A percentile compares a stretch with the other conserved stretches of the same genome.
These are phyloP conservation scores for Labia minor DNA, from an alignment of 2,888 invertebrate species.

Conservation along the genomic window DNA sequence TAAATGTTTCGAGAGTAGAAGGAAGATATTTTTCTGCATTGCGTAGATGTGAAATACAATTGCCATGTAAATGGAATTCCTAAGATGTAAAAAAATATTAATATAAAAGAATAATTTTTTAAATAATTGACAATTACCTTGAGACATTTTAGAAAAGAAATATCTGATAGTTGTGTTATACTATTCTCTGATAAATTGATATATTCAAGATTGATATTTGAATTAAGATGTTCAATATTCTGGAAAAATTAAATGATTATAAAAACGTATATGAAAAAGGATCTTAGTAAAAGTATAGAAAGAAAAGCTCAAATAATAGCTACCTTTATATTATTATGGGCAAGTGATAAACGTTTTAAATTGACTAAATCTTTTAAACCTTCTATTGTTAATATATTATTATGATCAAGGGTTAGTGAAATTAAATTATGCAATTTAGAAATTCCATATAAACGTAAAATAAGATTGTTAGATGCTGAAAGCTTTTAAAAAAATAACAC, in stretches of 20 bases:
- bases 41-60: conserved; percentile 68
- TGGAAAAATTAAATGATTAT: conserved; percentile 33
- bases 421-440: conserved; percentile 67
- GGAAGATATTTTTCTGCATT: conserved; percentile 78
- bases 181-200: conserved; percentile 83
- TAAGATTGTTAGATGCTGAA: conserved; percentile 72
- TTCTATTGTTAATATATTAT: conserved; percentile 80
- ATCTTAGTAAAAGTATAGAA: too few species aligned
- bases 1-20: conserved; percentile 57
- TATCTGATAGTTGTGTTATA: conserved; percentile 72
- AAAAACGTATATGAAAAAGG: background rate
- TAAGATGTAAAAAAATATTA: conserved; percentile 35
- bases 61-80: conserved; percentile 77
- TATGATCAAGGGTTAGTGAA: conserved; percentile 72
- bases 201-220: conserved; percentile 68
- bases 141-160: conserved; percentile 67
- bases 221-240: conserved; percentile 79
- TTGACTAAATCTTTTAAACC: conserved; percentile 74
- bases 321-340: conserved; percentile 83
- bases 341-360: conserved; percentile 68
- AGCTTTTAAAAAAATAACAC: conserved; percentile 43
- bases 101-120: conserved; percentile 2
- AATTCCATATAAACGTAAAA: conserved; percentile 79
- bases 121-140: conserved; percentile 49
- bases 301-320: conserved; percentile 20